phyloP scores from a whole-genome alignment of 1,140 invertebrate genomes.

The Pachypeltis micranthus region DNA sequence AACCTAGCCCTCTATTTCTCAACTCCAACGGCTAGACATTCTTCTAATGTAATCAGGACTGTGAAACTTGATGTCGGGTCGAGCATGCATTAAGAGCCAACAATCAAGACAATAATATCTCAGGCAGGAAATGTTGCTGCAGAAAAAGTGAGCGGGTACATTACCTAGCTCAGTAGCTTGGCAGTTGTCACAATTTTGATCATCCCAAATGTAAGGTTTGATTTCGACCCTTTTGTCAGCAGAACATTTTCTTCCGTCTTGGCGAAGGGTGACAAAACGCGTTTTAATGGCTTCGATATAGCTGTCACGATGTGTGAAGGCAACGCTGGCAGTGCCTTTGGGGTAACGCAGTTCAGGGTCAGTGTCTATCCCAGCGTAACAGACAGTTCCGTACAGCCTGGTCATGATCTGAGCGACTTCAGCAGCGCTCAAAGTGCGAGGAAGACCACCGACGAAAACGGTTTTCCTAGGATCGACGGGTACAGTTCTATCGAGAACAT shows the following conservation, averaged over 20 bases:
- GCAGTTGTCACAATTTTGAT: conserved; percentile 1
- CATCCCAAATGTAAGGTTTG: conserved; percentile 4
- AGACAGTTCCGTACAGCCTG: not conserved
- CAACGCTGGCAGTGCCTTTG: conserved; percentile 6
- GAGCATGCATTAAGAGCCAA: conserved; percentile 1
- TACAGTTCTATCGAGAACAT: not conserved
- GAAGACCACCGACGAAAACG: conserved; percentile 86
- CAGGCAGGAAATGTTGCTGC: conserved; percentile 4
- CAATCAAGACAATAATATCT: not conserved
- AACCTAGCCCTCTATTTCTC: too few species aligned
- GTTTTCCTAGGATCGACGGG: not conserved
- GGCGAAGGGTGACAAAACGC: not conserved
- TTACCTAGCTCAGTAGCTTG: not conserved
- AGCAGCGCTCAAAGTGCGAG: conserved; percentile 45
- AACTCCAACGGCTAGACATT: not conserved
- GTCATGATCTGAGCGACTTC: conserved; percentile 6
- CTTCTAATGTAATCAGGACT: not conserved
- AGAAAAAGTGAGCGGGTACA: not conserved
- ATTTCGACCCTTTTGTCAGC: not conserved
- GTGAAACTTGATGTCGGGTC: conserved; percentile 1
- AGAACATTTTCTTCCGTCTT: not conserved
- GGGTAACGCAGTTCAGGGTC: not conserved
- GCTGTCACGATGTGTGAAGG: not conserved
- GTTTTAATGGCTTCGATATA: conserved; percentile 3
- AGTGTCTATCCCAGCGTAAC: not conserved